Evolutionary conservation across 2,888 invertebrate genomes (phyloP), one percentile per base, ranked within the genome.

Genomic region (Epinotia brunnichana): DNA sequence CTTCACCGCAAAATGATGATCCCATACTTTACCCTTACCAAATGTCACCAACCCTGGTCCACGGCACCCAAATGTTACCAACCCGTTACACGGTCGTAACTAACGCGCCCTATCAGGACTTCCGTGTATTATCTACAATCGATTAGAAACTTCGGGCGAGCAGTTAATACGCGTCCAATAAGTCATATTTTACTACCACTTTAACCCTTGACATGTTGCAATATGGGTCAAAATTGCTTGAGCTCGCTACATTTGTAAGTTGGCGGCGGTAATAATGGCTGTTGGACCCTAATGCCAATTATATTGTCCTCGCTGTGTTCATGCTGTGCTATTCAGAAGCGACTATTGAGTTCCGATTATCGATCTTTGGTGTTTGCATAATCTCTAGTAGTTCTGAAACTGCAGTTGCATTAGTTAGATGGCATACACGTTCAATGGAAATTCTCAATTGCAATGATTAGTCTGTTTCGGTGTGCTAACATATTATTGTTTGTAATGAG

Each of bases 61-160:
- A 7, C 48, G n/a, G 48, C 48, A 48, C 48, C 64, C 54, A 66
- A 70, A 56, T 61, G 67, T 21, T 29, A 35, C 59, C 53, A 39
- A 66, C 67, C 48, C 69, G 48, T 73, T 69, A 57, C 63, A 69
- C 69, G 57, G 29, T 63, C 69, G 69, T 69, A 69, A 69, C 73
- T 73, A 59, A 63, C 67, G 67, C 17, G 69, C 72, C 76, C 80
- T 80, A 82, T 83, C 82, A 79, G 77, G 80, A 82, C 78, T 80
- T 75, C 77, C 76, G 75, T 76, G 76, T 78, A 79, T 82, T 86
- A 87, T 88, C 87, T 86, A 85, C 85, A 83, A 85, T 81, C 85
- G 83, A 82, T 86, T 79, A 81, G 80, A 83, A 85, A 80, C 84
- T 83, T 75, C 72, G 74, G 75, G 77, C 70, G 67, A 72, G 74